A percentile compares a stretch with the other conserved stretches of the same genome.
Conservation (phyloP, 2,888 invertebrate genomes). For the Epiblema foenella region DNA sequence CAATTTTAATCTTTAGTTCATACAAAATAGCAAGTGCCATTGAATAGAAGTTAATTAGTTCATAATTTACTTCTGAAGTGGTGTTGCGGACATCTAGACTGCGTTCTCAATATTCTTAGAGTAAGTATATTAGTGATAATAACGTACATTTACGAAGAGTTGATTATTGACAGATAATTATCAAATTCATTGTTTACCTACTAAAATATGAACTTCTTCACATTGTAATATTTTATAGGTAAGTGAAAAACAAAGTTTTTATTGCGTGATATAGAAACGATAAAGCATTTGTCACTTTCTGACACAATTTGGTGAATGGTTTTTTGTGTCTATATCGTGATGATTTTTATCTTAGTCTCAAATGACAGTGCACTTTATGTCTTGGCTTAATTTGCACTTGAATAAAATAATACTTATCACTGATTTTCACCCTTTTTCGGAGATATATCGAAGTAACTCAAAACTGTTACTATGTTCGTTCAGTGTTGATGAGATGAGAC, state of each 20-base stretch:
- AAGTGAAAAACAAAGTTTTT: not conserved
- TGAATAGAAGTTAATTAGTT: slow-evolving; percentile 62
- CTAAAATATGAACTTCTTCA: not conserved
- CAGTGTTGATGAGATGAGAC: not conserved
- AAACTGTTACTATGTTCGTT: slow-evolving; percentile 9
- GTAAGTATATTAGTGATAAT: not conserved
- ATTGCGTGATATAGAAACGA: not conserved
- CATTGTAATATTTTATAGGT: no score
- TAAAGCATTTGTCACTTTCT: not conserved
- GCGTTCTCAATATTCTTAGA: slow-evolving; percentile 33
- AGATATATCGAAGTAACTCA: not conserved
- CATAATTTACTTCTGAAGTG: slow-evolving; percentile 62
- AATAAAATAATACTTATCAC: slow-evolving; percentile 1
- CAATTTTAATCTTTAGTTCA: slow-evolving; percentile 50
- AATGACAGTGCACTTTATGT: not conserved
- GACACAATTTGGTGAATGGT: not conserved
- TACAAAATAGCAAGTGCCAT: slow-evolving; percentile 71
- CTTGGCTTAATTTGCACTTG: not conserved
- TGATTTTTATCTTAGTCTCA: not conserved
- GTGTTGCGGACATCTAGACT: slow-evolving; percentile 50
- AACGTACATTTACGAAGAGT: not conserved
- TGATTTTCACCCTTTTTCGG: not conserved
- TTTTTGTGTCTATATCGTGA: not conserved
- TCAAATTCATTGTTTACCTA: slow-evolving; percentile 7
- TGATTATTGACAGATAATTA: slow-evolving; percentile 12